These are phyloP conservation scores for Bombus pyrosoma DNA, from an alignment of 1,140 invertebrate genomes.

Conservation along the genomic window DNA sequence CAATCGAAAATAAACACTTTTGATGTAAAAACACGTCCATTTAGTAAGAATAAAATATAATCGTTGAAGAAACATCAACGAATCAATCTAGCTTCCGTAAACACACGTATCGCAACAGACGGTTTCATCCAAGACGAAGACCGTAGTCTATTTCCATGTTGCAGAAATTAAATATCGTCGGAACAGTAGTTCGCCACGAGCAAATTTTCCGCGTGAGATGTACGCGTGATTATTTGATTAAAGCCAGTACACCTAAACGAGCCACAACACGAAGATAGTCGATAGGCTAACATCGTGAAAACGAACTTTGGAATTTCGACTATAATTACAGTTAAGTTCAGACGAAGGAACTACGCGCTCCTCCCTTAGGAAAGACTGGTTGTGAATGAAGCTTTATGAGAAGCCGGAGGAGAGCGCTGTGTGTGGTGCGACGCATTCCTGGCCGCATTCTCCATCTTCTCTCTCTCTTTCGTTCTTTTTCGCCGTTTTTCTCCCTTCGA, in stretches of 20 bases:
- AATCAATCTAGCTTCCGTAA: too few relatives aligned
- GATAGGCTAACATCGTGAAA: neutral
- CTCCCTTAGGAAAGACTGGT: neutral
- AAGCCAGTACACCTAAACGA: neutral
- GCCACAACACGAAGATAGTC: slow-evolving; percentile 19
- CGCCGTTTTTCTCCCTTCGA: slow-evolving; percentile 52
- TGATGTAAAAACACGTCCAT: too few relatives aligned
- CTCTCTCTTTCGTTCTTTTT: slow-evolving; percentile 59
- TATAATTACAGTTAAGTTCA: neutral
- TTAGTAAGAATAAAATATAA: too few relatives aligned
- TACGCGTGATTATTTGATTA: slow-evolving; percentile 2
- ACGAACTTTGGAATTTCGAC: neutral
- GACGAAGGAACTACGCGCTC: too few relatives aligned
- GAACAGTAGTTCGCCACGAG: neutral
- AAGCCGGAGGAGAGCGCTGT: slow-evolving; percentile 55
- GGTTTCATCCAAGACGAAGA: neutral
- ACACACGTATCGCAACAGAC: too few relatives aligned
- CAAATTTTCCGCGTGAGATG: neutral
- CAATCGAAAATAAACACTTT: too few relatives aligned
- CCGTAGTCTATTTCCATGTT: slow-evolving; percentile 7
- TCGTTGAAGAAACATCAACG: too few relatives aligned
- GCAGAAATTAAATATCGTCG: slow-evolving; percentile 1
- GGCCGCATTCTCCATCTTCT: slow-evolving; percentile 59
- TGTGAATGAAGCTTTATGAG: slow-evolving; percentile 67
- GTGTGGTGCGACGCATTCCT: slow-evolving; percentile 71